Evolutionary conservation across 1,140 invertebrate genomes (phyloP).

Genomic region (Calycopis cecrops): DNA sequence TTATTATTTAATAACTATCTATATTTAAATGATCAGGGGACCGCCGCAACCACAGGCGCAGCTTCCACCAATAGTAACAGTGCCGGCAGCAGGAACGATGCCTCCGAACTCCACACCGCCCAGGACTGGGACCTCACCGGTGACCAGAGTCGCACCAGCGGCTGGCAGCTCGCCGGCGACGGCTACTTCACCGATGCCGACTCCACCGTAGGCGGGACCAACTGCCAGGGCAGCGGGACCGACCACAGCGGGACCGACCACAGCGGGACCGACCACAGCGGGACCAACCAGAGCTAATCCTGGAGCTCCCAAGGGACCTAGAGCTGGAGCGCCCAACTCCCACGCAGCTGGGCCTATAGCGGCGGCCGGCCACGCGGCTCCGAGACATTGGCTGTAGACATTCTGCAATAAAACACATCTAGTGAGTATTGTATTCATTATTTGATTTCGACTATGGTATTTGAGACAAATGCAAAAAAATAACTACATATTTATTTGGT

Average conservation of each 20-base stretch:
- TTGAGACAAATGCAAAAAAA: too few species aligned
- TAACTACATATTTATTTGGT: too few species aligned
- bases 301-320: neutral
- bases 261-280: neutral
- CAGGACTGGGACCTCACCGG: constrained; percentile 25
- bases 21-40: neutral
- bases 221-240: neutral
- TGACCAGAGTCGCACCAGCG: constrained; percentile 13
- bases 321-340: neutral
- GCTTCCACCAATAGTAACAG: constrained; percentile 28
- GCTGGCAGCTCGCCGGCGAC: constrained; percentile 1
- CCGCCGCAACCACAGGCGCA: constrained; percentile 23
- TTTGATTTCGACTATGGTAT: too few species aligned
- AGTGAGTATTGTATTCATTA: too few species aligned
- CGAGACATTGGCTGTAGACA: neutral
- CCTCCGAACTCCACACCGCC: constrained; percentile 27
- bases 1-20: neutral
- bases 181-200: constrained; percentile 22
- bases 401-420: neutral
- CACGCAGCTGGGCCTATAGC: neutral
- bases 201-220: constrained; percentile 22
- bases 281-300: neutral
- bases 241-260: neutral
- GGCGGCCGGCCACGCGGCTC: constrained; percentile 1
- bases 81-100: constrained; percentile 25